Evolutionary conservation across 2,888 invertebrate species (phyloP).

Genomic region (Amiota mariae): DNA sequence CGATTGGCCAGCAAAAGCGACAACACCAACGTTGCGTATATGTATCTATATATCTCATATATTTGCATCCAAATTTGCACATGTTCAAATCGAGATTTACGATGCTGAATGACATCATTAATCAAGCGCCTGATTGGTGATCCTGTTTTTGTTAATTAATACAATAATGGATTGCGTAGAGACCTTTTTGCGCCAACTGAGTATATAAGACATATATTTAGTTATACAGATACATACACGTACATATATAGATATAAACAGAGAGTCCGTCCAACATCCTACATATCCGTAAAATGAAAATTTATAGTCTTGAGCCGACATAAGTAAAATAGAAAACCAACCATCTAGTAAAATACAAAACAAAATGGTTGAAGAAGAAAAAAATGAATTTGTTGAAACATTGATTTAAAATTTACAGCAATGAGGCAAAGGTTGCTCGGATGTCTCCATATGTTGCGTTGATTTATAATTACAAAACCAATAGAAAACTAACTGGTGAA

Average conservation of each 20-base stretch:
- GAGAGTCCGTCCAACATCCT: no score
- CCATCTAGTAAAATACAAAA: slow-evolving; percentile 16
- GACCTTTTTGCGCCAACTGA: slow-evolving; percentile 27
- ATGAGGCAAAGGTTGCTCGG: slow-evolving; percentile 61
- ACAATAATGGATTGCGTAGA: slow-evolving; percentile 73
- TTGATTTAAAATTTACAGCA: slow-evolving; percentile 69
- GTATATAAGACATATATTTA: no score
- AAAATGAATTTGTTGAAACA: slow-evolving; percentile 43
- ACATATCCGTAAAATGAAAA: slow-evolving; percentile 12
- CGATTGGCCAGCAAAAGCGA: neutral
- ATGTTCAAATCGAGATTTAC: slow-evolving; percentile 74
- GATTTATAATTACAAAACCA: slow-evolving; percentile 60
- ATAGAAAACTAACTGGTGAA: neutral
- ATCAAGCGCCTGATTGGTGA: slow-evolving; percentile 74
- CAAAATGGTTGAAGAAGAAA: slow-evolving; percentile 15
- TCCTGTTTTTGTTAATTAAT: slow-evolving; percentile 75
- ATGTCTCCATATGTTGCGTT: slow-evolving; percentile 66
- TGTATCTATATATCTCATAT: slow-evolving; percentile 49
- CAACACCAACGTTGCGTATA: slow-evolving; percentile 43
- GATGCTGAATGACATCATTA: slow-evolving; percentile 74
- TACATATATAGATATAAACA: no score
- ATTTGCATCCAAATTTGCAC: slow-evolving; percentile 69
- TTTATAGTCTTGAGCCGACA: slow-evolving; percentile 45
- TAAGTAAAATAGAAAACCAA: slow-evolving; percentile 43
- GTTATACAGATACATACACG: no score